Percentiles rank a stretch among this genome's conserved stretches.
phyloP scores from a whole-genome alignment of 2,888 invertebrate species.

The Eilema caniola region DNA sequence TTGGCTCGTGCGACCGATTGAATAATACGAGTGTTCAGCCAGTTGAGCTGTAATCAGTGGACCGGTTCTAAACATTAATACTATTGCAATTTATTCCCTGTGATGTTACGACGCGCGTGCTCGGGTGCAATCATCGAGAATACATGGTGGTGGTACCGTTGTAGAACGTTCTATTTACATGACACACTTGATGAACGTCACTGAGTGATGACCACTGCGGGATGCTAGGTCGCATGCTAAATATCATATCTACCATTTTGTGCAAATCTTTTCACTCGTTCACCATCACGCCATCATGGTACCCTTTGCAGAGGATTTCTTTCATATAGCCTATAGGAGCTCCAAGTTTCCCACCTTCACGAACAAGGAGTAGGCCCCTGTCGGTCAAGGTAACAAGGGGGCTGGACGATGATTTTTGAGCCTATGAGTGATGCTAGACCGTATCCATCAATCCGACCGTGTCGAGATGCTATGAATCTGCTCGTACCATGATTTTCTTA shows the following conservation, averaged over 20 bases:
- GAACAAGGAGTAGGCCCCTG: too few species aligned
- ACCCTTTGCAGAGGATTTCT: background rate
- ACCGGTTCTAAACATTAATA: constrained; percentile 75
- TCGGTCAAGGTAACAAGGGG: background rate
- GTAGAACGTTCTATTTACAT: constrained; percentile 68
- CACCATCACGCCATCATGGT: background rate
- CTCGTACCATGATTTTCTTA: background rate
- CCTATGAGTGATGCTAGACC: background rate
- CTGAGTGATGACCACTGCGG: constrained; percentile 33
- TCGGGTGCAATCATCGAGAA: constrained; percentile 69
- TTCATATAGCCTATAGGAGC: background rate
- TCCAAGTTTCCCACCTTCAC: too few species aligned
- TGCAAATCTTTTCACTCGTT: background rate
- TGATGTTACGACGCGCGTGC: constrained; percentile 69
- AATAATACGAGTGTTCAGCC: constrained; percentile 68
- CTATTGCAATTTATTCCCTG: constrained; percentile 76
- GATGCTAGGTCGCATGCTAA: constrained; percentile 30
- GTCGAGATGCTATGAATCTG: background rate
- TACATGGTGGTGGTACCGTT: constrained; percentile 75
- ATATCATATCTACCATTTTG: background rate
- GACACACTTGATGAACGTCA: constrained; percentile 65
- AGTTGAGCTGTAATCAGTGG: constrained; percentile 68
- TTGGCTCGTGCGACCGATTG: constrained; percentile 67
- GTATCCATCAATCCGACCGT: background rate
- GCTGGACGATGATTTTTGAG: background rate